Evolutionary conservation across 2,113 vertebrate species (phyloP).

Genomic region (Sander lucioperca): DNA sequence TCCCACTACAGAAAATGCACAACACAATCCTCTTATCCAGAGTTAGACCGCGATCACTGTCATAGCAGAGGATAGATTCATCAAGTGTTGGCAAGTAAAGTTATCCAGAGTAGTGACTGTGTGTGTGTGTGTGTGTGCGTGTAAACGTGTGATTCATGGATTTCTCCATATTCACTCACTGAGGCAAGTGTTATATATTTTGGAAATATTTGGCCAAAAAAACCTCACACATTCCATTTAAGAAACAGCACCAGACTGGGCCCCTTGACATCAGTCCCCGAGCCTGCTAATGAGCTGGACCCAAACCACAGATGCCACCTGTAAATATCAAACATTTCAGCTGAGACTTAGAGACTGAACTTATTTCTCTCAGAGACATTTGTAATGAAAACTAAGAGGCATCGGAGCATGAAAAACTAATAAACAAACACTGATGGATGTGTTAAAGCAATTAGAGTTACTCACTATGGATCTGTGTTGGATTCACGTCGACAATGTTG

Average conservation of each 20-base stretch:
- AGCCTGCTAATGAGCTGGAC: slow-evolving; percentile 46
- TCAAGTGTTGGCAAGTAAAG: slow-evolving; percentile 32
- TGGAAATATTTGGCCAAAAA: slow-evolving; percentile 27
- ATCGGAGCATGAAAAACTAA: slow-evolving; percentile 54
- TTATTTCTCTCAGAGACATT: slow-evolving; percentile 36
- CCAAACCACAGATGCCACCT: slow-evolving; percentile 59
- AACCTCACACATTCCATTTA: slow-evolving; percentile 53
- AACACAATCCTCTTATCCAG: slow-evolving; percentile 17
- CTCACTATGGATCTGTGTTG: slow-evolving; percentile 43
- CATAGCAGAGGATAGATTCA: slow-evolving; percentile 40
- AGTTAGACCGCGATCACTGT: slow-evolving; percentile 11
- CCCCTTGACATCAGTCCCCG: slow-evolving; percentile 37
- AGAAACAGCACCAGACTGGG: slow-evolving; percentile 15
- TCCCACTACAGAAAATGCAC: slow-evolving; percentile 5
- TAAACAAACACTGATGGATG: slow-evolving; percentile 60
- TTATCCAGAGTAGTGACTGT: slow-evolving; percentile 23
- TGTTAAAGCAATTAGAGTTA: slow-evolving; percentile 59
- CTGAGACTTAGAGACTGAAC: slow-evolving; percentile 41
- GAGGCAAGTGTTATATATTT: slow-evolving; percentile 58
- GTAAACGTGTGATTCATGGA: slow-evolving; percentile 12
- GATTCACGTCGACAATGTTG: slow-evolving; percentile 27
- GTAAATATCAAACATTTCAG: slow-evolving; percentile 67
- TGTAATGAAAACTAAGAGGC: slow-evolving; percentile 55
- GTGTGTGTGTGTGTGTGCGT: slow-evolving; percentile 6
- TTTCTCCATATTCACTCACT: slow-evolving; percentile 44